phyloP scores from a whole-genome alignment of 1,140 invertebrate genomes.

The Tetragonula clypearis region DNA sequence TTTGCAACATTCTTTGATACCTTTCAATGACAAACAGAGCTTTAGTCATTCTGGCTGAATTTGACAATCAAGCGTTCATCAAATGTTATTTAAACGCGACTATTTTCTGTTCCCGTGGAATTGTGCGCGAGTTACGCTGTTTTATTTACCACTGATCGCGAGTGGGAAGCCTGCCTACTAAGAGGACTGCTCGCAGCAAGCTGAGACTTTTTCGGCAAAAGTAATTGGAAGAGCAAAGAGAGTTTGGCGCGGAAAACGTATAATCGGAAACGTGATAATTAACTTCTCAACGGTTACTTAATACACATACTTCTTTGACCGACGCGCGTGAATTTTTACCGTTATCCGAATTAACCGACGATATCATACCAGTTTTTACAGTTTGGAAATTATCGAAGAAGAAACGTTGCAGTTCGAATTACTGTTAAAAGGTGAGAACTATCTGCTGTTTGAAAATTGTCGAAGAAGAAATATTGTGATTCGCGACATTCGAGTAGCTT shows the following conservation, averaged over 20 bases:
- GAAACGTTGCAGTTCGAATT: too few relatives aligned
- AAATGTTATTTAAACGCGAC: too few relatives aligned
- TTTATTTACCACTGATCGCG: neutral
- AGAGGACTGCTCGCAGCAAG: neutral
- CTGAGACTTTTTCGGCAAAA: neutral
- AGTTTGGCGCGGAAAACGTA: neutral
- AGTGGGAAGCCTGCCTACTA: neutral
- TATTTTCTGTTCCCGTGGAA: too few relatives aligned
- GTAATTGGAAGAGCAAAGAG: constrained; percentile 22
- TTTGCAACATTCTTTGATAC: too few relatives aligned
- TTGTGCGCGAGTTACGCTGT: neutral
- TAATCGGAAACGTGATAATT: constrained; percentile 15
- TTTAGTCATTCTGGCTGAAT: too few relatives aligned
- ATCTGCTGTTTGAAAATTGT: too few relatives aligned
- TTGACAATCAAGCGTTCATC: too few relatives aligned
- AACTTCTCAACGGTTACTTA: constrained; percentile 12
- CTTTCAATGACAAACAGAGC: too few relatives aligned
- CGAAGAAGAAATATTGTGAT: too few relatives aligned
- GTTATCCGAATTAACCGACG: constrained; percentile 10
- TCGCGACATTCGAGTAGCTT: too few relatives aligned
- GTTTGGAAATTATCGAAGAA: neutral
- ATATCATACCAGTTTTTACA: neutral
- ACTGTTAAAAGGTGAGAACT: too few relatives aligned
- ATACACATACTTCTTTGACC: neutral
- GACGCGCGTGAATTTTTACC: neutral